phyloP scores from a whole-genome alignment of 2,797 vertebrate genomes.

The Acipenser ruthenus region DNA sequence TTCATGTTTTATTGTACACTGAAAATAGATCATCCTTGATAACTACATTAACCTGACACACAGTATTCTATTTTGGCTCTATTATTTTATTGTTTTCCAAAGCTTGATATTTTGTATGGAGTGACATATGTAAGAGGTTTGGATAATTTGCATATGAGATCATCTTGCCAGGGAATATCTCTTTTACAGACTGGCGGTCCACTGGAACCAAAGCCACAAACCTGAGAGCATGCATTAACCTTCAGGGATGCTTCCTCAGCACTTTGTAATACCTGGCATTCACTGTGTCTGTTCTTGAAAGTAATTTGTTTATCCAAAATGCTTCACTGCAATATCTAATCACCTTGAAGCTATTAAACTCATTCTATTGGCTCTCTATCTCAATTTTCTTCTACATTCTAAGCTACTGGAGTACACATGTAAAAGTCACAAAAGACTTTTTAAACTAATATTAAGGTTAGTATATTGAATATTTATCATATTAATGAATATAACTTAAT shows the following conservation, averaged over 20 bases:
- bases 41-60: no score
- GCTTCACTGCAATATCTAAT: conserved; percentile 4
- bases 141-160: not conserved
- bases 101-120: not conserved
- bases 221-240: conserved; percentile 32
- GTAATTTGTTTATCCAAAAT: conserved; percentile 25
- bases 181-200: not conserved
- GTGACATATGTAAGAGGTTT: not conserved
- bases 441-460: no score
- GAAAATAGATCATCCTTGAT: no score
- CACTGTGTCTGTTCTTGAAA: conserved; percentile 32
- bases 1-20: no score
- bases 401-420: conserved; percentile 10
- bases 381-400: conserved; percentile 6
- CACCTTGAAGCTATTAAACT: conserved; percentile 7
- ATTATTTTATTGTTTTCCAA: no score
- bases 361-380: conserved; percentile 13
- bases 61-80: no score
- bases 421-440: conserved; percentile 3
- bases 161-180: not conserved
- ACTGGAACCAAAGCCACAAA: not conserved
- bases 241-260: conserved; percentile 47
- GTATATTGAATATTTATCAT: no score
- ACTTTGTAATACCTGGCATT: conserved; percentile 25
- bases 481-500: no score